These are phyloP conservation scores for Glyphotaelius pellucidus DNA, from an alignment of 2,888 invertebrate species.

Conservation along the genomic window DNA sequence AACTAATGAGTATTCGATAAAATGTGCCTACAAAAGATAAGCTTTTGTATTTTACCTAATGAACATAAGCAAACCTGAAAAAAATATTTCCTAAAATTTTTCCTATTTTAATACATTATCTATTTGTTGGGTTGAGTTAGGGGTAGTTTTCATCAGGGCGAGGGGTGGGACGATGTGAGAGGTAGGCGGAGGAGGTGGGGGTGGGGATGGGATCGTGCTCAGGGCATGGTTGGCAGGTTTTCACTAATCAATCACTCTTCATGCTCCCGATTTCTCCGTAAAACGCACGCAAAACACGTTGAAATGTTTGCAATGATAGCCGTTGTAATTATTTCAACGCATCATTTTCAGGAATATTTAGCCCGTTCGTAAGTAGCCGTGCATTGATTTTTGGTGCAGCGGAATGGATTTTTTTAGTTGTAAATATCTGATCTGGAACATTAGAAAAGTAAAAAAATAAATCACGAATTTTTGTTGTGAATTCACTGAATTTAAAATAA, in stretches of 20 bases:
- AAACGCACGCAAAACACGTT: conserved; percentile 53
- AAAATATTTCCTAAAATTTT: too few relatives aligned
- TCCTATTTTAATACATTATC: background rate
- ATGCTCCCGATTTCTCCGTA: conserved; percentile 43
- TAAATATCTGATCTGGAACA: too few relatives aligned
- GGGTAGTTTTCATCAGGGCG: background rate
- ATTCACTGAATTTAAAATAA: too few relatives aligned
- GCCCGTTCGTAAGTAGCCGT: background rate
- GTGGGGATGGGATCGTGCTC: conserved; percentile 44
- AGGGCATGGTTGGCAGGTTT: conserved; percentile 60
- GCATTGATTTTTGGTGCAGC: background rate
- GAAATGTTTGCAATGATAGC: background rate
- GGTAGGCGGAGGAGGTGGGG: background rate
- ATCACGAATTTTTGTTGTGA: too few relatives aligned
- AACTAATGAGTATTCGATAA: too few relatives aligned
- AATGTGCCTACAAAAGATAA: too few relatives aligned
- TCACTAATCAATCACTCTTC: conserved; percentile 65
- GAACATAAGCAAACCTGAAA: too few relatives aligned
- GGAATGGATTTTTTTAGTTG: background rate
- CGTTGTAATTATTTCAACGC: background rate
- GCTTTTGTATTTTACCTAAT: too few relatives aligned
- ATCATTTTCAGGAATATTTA: background rate
- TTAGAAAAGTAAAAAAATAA: background rate
- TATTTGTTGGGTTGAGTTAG: background rate
- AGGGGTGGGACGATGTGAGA: background rate